phyloP scores from a whole-genome alignment of 2,888 invertebrate genomes.

The Himalopsyche japonica region DNA sequence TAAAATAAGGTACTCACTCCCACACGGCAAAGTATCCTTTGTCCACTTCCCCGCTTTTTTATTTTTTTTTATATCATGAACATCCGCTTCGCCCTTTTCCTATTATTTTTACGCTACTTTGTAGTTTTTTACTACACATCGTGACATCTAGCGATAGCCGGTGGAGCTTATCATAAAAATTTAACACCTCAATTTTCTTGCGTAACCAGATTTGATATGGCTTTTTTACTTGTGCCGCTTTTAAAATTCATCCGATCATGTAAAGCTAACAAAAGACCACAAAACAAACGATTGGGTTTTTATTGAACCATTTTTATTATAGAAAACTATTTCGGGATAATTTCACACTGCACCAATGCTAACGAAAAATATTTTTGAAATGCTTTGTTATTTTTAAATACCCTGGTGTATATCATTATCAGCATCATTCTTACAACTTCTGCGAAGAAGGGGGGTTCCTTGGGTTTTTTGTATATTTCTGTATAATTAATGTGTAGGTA shows the following conservation, averaged over 20 bases:
- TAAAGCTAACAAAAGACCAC: neutral
- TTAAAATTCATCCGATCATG: neutral
- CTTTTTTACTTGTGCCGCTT: neutral
- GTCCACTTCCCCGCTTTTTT: neutral
- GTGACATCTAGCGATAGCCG: conserved; percentile 7
- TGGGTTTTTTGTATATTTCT: too few species aligned
- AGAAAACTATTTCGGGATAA: too few species aligned
- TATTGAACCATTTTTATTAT: neutral
- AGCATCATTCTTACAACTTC: too few species aligned
- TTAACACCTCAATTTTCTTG: neutral
- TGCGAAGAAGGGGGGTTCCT: too few species aligned
- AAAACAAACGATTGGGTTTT: neutral
- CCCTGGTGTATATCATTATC: too few species aligned
- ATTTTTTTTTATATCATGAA: neutral
- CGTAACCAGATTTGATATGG: neutral
- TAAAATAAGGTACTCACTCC: neutral
- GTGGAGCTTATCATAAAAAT: neutral
- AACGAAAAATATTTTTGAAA: too few species aligned
- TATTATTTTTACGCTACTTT: conserved; percentile 2
- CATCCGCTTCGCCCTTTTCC: neutral
- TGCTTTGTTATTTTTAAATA: too few species aligned
- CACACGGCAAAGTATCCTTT: neutral
- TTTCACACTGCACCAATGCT: too few species aligned
- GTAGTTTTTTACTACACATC: conserved; percentile 2
- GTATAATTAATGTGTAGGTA: too few species aligned